These are phyloP conservation scores for Drosophila tsacasi DNA, from an alignment of 1,140 invertebrate species.

Conservation along the genomic window DNA sequence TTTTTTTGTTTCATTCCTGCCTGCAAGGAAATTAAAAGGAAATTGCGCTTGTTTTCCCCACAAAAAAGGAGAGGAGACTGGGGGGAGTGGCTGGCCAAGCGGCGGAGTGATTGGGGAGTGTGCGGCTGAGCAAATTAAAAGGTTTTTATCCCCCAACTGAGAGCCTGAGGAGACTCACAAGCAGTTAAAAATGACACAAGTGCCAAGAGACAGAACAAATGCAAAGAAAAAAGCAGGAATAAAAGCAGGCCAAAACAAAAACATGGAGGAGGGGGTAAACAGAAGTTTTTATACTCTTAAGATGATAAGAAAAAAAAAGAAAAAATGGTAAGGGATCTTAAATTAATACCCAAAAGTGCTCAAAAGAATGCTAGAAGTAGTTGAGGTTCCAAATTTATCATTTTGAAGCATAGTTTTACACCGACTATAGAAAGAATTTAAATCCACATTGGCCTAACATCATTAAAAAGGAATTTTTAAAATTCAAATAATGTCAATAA, in stretches of 20 bases:
- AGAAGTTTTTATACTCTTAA: background rate
- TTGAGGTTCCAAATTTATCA: no score
- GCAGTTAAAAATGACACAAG: conserved; percentile 77
- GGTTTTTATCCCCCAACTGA: conserved; percentile 59
- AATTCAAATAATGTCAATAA: no score
- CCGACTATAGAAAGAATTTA: background rate
- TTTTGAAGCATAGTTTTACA: background rate
- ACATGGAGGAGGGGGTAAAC: background rate
- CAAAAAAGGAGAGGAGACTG: background rate
- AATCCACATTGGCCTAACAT: background rate
- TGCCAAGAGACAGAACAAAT: conserved; percentile 42
- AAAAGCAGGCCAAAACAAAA: conserved; percentile 11
- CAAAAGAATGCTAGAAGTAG: no score
- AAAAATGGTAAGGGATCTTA: no score
- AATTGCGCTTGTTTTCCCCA: conserved; percentile 70
- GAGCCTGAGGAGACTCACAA: conserved; percentile 57
- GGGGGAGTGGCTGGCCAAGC: background rate
- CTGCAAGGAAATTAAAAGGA: conserved; percentile 76
- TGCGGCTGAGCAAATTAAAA: conserved; percentile 55
- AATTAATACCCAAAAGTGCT: background rate
- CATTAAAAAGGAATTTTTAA: no score
- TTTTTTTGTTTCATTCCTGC: conserved; percentile 32
- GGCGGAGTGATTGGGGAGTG: conserved; percentile 15
- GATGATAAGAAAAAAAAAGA: background rate
- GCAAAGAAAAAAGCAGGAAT: conserved; percentile 17